Base-by-base conservation (phyloP, 2,888 invertebrate genomes). In the Alitta virens region DNA sequence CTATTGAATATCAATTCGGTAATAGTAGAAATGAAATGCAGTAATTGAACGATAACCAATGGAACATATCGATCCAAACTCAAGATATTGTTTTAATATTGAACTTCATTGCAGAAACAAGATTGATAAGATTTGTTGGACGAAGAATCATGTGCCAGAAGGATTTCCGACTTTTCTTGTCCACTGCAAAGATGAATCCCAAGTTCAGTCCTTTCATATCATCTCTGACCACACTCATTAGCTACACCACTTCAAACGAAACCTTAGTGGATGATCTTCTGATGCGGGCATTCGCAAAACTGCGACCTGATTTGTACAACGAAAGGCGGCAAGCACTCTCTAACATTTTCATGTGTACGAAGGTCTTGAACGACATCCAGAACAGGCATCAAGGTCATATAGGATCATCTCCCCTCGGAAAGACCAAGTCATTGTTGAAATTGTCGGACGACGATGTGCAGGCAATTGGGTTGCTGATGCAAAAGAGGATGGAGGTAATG, bases 41-140 rank as follows among this genome's bases (percentile, higher is more conserved):
- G 9, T 50, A 18, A 50, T 18, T 50, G 9, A 18, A 21, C 9
- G 14, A 18, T 18, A 50, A 9, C 14, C 50, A 12, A 50, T 18
- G 9, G 14, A 18, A 12, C 21, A 18, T 18, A n/a, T 12, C 16
- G 16, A 40, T 16, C 18, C 16, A n/a, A 21, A 21, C 49, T n/a
- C 16, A 49, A 5, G 23, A 49, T 21, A 23, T 21, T n/a, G 23
- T 51, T 51, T 12, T 7, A 33, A 12, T 5, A 33, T 33, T 33
- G 9, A 23, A 18, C 18, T 27, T 54, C 18, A 12, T 25, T 46
- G 16, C 63, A 69, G 68, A 64, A 46, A 72, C 78, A 16, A 68
- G 77, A n/a, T 75, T 80, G 75, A 77, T 80, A 60, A 69, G 72
- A 52, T 79, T 77, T 68, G 76, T 75, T 69, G 77, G 76, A 0